Base-by-base conservation (phyloP, 1,140 invertebrate genomes). In the Ips typographus region DNA sequence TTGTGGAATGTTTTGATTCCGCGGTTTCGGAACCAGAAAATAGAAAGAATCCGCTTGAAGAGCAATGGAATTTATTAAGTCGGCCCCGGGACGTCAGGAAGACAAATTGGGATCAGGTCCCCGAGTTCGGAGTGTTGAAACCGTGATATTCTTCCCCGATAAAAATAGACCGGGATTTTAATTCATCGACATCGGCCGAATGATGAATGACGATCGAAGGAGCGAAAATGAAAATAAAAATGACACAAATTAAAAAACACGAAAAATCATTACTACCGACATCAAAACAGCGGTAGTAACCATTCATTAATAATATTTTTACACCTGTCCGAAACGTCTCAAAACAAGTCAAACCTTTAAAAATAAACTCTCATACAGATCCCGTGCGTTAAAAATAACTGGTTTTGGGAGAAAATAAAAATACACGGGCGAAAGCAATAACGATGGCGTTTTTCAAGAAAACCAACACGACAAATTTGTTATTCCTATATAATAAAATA, bases 31-130 rank as follows among this genome's bases (percentile, higher is more conserved):
- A 52, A 39, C 22, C 22, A 7, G 37, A 61, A 61, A 61, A 61
- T 61, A 61, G 38, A 62, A 51, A 49, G 39, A 62, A 62, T n/a
- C 5, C 36, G 3, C 40, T 60, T 57, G 22, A 57, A 57, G 40
- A 57, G 55, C 42, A 37, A 38, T 43, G 51, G 60, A 62, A 62
- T 62, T 62, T 62, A 62, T 62, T 51, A 39, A 62, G 60, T 49
- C 39, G 44, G 60, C 44, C 40, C 22, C 44, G 60, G n/a, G 43
- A 62, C 51, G 51, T 53, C 62, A 43, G 40, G 40, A 55, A 64
- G 62, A 64, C 51, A 55, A 64, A 64, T 64, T 55, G 62, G 62
- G 62, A 64, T 64, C 62, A 55, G 51, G 62, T 64, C 62, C 8
- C n/a, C n/a, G 22, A 62, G 49, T 36, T 55, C 49, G 62, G 58